Percentiles rank a stretch among this genome's conserved stretches.
These are phyloP conservation scores for Tokudaia tokunoshimensis DNA, from an alignment of 2,797 vertebrate genomes.

Conservation along the genomic window DNA sequence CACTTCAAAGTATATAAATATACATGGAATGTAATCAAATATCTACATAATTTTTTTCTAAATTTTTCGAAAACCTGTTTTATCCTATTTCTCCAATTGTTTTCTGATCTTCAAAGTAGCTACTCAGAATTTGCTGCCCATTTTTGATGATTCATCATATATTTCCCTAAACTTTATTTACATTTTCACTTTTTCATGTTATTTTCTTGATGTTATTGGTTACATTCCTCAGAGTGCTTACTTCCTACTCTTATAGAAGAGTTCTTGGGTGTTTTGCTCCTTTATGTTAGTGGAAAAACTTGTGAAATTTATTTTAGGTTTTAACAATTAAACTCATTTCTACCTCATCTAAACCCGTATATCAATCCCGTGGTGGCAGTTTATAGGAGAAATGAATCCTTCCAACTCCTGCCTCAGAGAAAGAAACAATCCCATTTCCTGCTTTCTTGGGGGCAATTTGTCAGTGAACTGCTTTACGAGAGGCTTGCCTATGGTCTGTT, in stretches of 20 bases:
- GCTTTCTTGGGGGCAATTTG: background rate
- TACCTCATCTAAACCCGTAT: accelerated
- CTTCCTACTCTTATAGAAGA: background rate
- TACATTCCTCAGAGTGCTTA: background rate
- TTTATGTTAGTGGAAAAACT: background rate
- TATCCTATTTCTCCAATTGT: background rate
- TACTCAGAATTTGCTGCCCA: background rate
- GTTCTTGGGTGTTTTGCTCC: background rate
- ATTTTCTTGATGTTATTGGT: background rate
- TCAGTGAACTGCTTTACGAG: background rate
- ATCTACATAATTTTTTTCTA: background rate
- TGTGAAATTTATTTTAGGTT: background rate
- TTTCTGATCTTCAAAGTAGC: constrained; percentile 11
- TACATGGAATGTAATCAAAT: background rate
- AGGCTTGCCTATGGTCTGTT: background rate
- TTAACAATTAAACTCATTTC: background rate
- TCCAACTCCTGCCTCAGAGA: background rate
- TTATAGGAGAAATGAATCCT: background rate
- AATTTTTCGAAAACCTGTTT: constrained; percentile 4
- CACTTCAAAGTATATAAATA: background rate
- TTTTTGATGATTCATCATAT: background rate
- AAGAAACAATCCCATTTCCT: background rate
- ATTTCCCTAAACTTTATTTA: constrained; percentile 17
- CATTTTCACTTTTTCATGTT: background rate
- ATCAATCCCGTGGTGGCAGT: background rate